Evolutionary conservation across 2,797 vertebrate species (phyloP).

Genomic region (Pangasius sanitwongsei): DNA sequence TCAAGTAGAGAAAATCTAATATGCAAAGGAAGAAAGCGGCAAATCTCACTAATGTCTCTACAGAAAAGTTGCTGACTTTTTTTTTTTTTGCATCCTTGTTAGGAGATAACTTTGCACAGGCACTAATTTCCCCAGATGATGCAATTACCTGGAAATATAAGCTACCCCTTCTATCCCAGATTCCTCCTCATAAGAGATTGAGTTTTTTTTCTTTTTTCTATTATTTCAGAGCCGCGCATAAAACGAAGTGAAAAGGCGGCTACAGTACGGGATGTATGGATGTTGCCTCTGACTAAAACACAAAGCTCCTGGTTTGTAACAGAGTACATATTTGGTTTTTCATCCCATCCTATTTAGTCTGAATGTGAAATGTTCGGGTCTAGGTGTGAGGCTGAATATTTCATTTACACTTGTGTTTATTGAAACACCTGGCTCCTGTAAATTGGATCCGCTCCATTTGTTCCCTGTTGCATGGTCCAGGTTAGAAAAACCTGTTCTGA

Average conservation of each 20-base stretch:
- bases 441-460: constrained; percentile 17
- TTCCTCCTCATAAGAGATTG: too few relatives aligned
- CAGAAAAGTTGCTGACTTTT: neutral
- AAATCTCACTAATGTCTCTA: neutral
- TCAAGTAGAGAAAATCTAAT: neutral
- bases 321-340: neutral
- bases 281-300: neutral
- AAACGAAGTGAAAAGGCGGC: neutral
- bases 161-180: neutral
- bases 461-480: neutral
- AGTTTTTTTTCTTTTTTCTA: neutral
- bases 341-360: constrained; percentile 5
- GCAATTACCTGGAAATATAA: neutral
- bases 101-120: neutral
- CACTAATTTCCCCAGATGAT: neutral
- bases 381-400: constrained; percentile 15
- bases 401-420: constrained; percentile 21
- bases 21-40: constrained; percentile 2
- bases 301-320: constrained; percentile 15
- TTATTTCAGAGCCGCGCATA: neutral
- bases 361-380: constrained; percentile 1
- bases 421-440: neutral
- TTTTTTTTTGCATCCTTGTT: neutral
- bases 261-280: neutral
- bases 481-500: constrained; percentile 6